Base-by-base conservation (phyloP, 2,113 vertebrate genomes). In the Pomatorhinus ruficollis region DNA sequence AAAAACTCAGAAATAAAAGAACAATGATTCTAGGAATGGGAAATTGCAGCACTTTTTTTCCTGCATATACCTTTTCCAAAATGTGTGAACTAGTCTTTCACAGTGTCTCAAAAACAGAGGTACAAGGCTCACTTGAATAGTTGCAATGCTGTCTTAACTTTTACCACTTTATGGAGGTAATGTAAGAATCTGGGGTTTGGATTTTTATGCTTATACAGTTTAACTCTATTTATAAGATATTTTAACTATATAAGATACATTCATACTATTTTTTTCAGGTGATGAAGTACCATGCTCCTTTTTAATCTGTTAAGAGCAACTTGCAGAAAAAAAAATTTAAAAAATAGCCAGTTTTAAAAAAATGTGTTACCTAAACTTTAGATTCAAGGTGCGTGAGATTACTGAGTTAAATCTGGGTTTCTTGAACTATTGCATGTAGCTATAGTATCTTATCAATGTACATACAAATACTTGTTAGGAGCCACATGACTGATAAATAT, bases 41-140 rank as follows among this genome's bases (percentile, higher is more conserved):
- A 82, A 66, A 39, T 57, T 35, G 50, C 8, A 17, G n/a, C 22
- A 23, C 65, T 72, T 39, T 75, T 89, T 65, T 47, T 95, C 65
- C 31, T 83, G 37, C 15, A 24, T 42, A 92, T 52, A 20, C 28
- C n/a, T 95, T 97, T 96, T 94, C 44, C 50, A 81, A 94, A 52
- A 61, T 65, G 49, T 33, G 20, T 49, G 76, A 87, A 84, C 37
- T 86, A 42, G 70, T 89, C 30, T 69, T 83, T 71, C 44, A 59
- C 16, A 52, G 42, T 75, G 40, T 86, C 54, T 95, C 37, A 88
- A 37, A 94, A 88, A 39, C 13, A 63, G 39, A 79, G 24, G 7
- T 69, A 77, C 75, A 65, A 82, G 52, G 82, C 96, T 97, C 91
- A 93, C 81, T 89, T 91, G 91, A 93, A 70, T 89, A 93, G 37